A percentile compares a stretch with the other conserved stretches of the same genome.
Evolutionary conservation across 2,888 invertebrate species (phyloP).

Genomic region (Mellilla xanthometata): DNA sequence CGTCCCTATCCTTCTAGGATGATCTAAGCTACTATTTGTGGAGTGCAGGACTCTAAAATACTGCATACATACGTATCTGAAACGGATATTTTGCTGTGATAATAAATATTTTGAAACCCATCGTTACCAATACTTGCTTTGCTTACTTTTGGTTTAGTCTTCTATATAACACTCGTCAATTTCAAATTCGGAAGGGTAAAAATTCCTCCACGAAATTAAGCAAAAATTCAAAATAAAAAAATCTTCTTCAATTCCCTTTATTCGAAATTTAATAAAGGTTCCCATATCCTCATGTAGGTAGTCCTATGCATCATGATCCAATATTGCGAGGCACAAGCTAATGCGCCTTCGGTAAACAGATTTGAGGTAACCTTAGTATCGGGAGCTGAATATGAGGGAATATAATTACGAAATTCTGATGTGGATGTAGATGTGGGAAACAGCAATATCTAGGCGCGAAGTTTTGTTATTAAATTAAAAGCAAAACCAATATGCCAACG

Average conservation of each 20-base stretch:
- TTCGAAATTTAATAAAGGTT: constrained; percentile 17
- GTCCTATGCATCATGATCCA: constrained; percentile 36
- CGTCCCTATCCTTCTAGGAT: no score
- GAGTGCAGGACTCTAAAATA: no score
- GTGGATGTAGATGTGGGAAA: background rate
- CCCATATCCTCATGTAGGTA: constrained; percentile 14
- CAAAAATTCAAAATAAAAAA: background rate
- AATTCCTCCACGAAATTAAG: no score
- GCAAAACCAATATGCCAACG: no score
- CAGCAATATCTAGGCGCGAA: background rate
- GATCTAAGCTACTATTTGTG: no score
- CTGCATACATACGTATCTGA: no score
- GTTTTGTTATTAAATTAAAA: background rate
- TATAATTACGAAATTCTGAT: background rate
- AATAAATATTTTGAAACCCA: no score
- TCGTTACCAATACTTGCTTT: no score
- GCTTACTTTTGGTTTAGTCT: no score
- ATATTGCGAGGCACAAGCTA: constrained; percentile 36
- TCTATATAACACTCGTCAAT: no score
- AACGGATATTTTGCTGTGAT: no score
- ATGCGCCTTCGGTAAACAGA: constrained; percentile 37
- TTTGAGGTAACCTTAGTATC: constrained; percentile 28
- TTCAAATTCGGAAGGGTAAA: no score
- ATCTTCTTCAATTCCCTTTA: constrained; percentile 2
- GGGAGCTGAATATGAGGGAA: background rate